Conservation (phyloP, 2,797 vertebrate genomes). For the Meriones psammophilus region DNA sequence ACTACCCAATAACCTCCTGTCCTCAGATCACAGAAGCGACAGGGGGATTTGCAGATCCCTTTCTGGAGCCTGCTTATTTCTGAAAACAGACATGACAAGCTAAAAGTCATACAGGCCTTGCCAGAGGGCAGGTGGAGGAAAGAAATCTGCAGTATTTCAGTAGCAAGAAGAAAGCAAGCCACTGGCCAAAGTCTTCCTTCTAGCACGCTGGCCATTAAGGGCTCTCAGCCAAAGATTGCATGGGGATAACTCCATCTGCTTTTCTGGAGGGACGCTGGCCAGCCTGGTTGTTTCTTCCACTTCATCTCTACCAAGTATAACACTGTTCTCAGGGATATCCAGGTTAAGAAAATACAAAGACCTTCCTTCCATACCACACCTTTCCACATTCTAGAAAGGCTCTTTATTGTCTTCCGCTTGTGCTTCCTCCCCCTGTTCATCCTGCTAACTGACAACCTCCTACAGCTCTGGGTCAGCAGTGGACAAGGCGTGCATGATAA, state of each 20-base stretch:
- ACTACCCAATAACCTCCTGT: background rate
- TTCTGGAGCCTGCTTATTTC: background rate
- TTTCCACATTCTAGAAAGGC: background rate
- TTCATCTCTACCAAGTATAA: background rate
- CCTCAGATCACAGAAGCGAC: background rate
- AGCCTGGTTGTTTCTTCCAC: background rate
- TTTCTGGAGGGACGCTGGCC: background rate
- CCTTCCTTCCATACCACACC: background rate
- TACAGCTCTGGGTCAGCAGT: background rate
- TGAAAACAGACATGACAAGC: background rate
- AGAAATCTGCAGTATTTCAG: background rate
- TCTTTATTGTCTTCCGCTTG: background rate
- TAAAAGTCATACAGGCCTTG: background rate
- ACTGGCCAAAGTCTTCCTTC: background rate
- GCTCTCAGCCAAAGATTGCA: too few species aligned
- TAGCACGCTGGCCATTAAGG: background rate
- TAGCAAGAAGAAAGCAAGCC: background rate
- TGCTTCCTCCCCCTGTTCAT: background rate
- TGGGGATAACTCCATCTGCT: background rate
- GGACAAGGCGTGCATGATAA: background rate
- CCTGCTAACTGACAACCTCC: background rate
- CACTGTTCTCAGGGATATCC: background rate
- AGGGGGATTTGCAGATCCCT: background rate
- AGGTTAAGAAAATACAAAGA: background rate
- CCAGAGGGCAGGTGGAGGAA: background rate